Evolutionary conservation across 2,113 vertebrate species (phyloP).

Genomic region (Emydura subglobosa): DNA sequence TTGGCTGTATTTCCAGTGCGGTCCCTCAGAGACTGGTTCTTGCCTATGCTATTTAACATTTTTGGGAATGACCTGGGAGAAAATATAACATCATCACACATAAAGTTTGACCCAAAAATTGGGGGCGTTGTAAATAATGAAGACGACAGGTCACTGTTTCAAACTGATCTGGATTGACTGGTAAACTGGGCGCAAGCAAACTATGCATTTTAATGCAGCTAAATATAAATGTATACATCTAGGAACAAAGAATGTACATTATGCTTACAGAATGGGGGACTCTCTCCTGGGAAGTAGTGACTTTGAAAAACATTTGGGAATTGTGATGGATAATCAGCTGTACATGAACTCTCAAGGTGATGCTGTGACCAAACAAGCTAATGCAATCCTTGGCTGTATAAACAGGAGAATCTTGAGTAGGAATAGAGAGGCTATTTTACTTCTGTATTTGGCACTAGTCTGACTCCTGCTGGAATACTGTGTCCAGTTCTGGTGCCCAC

Average conservation of each 20-base stretch:
- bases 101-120: neutral
- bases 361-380: too few relatives aligned
- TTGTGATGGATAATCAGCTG: neutral
- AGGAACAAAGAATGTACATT: neutral
- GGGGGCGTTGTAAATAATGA: neutral
- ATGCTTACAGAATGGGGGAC: neutral
- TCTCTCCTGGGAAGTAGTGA: neutral
- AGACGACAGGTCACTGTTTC: neutral
- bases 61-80: neutral
- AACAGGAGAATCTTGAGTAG: too few relatives aligned
- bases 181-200: neutral
- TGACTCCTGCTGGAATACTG: too few relatives aligned
- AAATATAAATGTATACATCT: neutral
- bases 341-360: too few relatives aligned
- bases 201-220: neutral
- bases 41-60: neutral
- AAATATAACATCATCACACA: neutral
- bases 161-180: neutral
- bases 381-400: too few relatives aligned
- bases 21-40: neutral
- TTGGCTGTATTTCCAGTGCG: neutral
- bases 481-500: too few relatives aligned
- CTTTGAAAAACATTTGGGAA: neutral
- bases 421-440: too few relatives aligned
- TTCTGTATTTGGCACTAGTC: too few relatives aligned